Percentiles rank a stretch among this genome's conserved stretches.
Evolutionary conservation across 2,888 invertebrate genomes (phyloP).

Genomic region (Myopa testacea): DNA sequence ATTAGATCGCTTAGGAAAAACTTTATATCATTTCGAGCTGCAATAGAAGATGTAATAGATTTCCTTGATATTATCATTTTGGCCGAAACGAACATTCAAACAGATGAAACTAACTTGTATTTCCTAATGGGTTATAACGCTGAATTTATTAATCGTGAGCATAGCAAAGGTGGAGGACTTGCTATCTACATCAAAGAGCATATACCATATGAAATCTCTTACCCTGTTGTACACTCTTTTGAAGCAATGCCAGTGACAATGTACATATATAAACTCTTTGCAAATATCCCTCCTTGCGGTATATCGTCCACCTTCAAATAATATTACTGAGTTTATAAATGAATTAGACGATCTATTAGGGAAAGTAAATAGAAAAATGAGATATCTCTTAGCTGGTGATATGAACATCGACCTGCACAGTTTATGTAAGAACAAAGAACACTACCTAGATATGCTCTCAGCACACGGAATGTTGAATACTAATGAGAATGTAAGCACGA

Average conservation of each 20-base stretch:
- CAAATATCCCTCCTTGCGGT: not conserved
- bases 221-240: not conserved
- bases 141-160: slow-evolving; percentile 3
- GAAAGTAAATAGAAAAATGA: not conserved
- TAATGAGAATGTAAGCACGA: slow-evolving; percentile 7
- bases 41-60: not conserved
- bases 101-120: slow-evolving; percentile 6
- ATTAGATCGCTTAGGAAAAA: slow-evolving; percentile 9
- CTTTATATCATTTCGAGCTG: not conserved
- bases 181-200: not conserved
- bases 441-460: slow-evolving; percentile 2
- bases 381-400: not conserved
- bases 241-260: not conserved
- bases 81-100: slow-evolving; percentile 9
- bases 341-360: not conserved
- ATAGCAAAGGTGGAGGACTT: slow-evolving; percentile 4
- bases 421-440: not conserved
- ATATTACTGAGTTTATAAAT: not conserved
- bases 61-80: not conserved
- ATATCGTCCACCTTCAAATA: not conserved
- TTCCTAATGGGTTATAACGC: not conserved
- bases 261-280: not conserved
- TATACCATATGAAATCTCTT: not conserved
- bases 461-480: slow-evolving; percentile 5
- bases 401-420: not conserved